Percentiles rank a stretch among this genome's conserved stretches.
Evolutionary conservation across 2,797 vertebrate species (phyloP).

Genomic region (Sebastes hubbsi): DNA sequence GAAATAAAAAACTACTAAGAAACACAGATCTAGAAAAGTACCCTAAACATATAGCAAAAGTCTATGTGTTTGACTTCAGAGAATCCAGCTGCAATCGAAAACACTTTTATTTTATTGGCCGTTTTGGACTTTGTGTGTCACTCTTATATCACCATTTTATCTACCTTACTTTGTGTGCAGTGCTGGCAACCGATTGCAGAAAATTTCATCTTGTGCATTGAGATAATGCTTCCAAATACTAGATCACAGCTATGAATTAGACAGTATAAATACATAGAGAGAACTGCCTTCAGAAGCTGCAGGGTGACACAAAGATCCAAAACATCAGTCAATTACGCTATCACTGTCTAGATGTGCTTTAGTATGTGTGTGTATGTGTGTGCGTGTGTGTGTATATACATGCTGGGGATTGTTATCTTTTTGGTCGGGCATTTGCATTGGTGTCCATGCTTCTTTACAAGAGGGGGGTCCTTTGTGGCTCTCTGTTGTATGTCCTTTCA

Average conservation of each 20-base stretch:
- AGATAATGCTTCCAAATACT: constrained; percentile 18
- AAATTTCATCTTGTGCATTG: constrained; percentile 12
- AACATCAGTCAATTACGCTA: constrained; percentile 53
- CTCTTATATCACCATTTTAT: constrained; percentile 31
- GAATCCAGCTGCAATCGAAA: constrained; percentile 63
- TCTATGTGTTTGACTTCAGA: constrained; percentile 65
- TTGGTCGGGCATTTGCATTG: constrained; percentile 85
- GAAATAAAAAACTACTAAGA: constrained; percentile 39
- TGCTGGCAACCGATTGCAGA: constrained; percentile 36
- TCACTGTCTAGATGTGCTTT: constrained; percentile 83
- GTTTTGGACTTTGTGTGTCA: constrained; percentile 62
- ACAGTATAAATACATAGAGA: constrained; percentile 49
- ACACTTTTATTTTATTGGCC: constrained; percentile 56
- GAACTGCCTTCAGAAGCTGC: constrained; percentile 73
- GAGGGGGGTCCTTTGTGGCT: constrained; percentile 78
- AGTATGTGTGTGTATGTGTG: constrained; percentile 72
- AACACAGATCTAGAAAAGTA: constrained; percentile 59
- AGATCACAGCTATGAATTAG: constrained; percentile 57
- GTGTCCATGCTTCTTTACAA: constrained; percentile 84
- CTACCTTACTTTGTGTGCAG: constrained; percentile 29
- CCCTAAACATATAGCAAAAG: constrained; percentile 42
- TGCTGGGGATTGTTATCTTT: constrained; percentile 82
- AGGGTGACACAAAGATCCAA: constrained; percentile 77
- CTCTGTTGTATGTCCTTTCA: constrained; percentile 67
- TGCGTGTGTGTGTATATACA: constrained; percentile 77